Evolutionary conservation across 2,113 vertebrate species (phyloP), one percentile per base, ranked within the genome.

Genomic region (Ptilonorhynchus violaceus): DNA sequence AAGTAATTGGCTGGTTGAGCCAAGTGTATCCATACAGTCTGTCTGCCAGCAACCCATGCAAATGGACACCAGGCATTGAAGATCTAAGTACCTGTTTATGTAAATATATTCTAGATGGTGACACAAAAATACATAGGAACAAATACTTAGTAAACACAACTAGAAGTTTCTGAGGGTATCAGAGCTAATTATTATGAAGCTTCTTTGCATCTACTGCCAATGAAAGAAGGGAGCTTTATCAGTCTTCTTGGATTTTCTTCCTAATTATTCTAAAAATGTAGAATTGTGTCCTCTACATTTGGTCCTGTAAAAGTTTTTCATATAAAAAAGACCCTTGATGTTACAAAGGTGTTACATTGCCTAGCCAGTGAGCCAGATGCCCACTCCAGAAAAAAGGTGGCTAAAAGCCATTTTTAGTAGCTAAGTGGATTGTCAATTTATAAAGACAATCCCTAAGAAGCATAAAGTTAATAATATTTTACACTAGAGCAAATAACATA

Each of bases 1-100:
- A 92, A 96, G 88, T 92, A 97, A 97, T 93, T 93, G 96, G 82
- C 88, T 92, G 83, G 56, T 94, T 64, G 92, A 94, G 95, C 91
- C 95, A 97, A 96, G 86, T 91, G 85, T 75, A 47, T 76, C 92
- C 68, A 60, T 46, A 44, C 3, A 84, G 86, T 41, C 66, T 0
- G 2, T 64, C 41, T 91, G 88, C 93, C 89, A 91, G 91, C 52
- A 92, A 21, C 41, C 35, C 79, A 37, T 55, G 76, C 94, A 91
- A 75, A 94, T 4, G 20, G 75, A 73, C 49, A 73, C 23, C 19
- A 60, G 55, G 63, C 85, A 88, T 2, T 73, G 46, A 52, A 58
- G 56, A 91, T 9, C 52, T 39, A 77, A 91, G 47, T 50, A 49
- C 46, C 60, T 70, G 9, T 78, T 95, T 91, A 94, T 85, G 88